Conservation (phyloP, 2,888 invertebrate species). For the Meiosimyza decipiens region DNA sequence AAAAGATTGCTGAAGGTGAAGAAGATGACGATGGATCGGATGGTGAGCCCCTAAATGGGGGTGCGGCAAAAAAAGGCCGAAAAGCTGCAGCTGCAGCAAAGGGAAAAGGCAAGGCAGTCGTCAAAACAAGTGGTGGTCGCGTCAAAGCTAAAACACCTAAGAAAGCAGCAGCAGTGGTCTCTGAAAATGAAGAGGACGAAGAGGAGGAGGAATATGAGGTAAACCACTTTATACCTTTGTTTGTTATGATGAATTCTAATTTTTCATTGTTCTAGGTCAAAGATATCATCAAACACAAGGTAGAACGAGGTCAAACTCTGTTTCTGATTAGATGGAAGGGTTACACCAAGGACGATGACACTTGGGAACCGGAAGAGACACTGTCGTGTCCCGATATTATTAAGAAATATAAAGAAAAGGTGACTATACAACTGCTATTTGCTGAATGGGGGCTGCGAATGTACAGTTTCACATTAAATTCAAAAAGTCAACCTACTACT, state of each 20-base stretch:
- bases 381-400: conserved; percentile 78
- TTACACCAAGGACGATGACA: conserved; percentile 75
- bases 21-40: conserved; percentile 36
- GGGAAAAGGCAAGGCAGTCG: conserved; percentile 46
- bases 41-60: conserved; percentile 44
- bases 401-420: conserved; percentile 67
- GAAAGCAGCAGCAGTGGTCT: conserved; percentile 51
- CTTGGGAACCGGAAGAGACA: conserved; percentile 81
- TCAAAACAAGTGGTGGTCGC: conserved; percentile 53
- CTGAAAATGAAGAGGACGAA: conserved; percentile 37
- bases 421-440: conserved; percentile 34
- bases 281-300: conserved; percentile 76
- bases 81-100: conserved; percentile 41
- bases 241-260: not conserved
- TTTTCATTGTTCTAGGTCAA: conserved; percentile 69
- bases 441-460: not conserved
- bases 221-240: not conserved
- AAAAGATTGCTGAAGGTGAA: conserved; percentile 41
- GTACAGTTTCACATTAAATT: conserved; percentile 28
- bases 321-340: conserved; percentile 85
- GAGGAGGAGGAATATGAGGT: conserved; percentile 57
- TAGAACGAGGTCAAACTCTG: conserved; percentile 74
- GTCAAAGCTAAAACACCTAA: conserved; percentile 60
- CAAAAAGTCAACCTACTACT: conserved; percentile 4
- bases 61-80: conserved; percentile 44